Evolutionary conservation across 1,140 invertebrate genomes (phyloP).

Genomic region (Achroia grisella): DNA sequence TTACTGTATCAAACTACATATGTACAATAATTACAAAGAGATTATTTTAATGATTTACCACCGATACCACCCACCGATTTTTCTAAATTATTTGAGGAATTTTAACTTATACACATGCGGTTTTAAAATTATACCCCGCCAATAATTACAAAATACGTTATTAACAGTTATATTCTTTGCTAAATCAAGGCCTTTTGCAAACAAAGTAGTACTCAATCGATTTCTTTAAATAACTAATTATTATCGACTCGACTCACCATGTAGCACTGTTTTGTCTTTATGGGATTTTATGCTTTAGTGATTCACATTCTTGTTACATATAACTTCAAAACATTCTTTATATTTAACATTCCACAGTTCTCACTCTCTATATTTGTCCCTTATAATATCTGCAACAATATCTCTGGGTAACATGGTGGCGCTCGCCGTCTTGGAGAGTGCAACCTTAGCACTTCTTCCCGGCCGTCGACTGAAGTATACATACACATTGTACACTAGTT

Average conservation of each 20-base stretch:
- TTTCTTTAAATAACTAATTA: not conserved
- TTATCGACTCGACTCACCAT: too few relatives aligned
- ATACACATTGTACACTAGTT: slow-evolving; percentile 64
- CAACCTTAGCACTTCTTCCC: slow-evolving; percentile 50
- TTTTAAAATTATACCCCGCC: too few relatives aligned
- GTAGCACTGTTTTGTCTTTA: not conserved
- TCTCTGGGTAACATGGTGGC: slow-evolving; percentile 61
- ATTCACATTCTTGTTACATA: not conserved
- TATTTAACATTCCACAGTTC: not conserved
- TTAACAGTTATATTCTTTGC: not conserved
- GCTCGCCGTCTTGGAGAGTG: slow-evolving; percentile 54
- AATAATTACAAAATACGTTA: too few relatives aligned
- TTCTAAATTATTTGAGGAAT: too few relatives aligned
- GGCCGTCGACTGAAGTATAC: slow-evolving; percentile 60
- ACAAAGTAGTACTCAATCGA: not conserved
- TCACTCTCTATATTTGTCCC: slow-evolving; percentile 51
- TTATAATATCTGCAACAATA: slow-evolving; percentile 59
- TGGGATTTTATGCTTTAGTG: not conserved
- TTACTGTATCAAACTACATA: too few relatives aligned
- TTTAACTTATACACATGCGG: too few relatives aligned
- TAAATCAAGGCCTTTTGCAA: not conserved
- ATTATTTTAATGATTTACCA: too few relatives aligned
- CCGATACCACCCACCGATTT: too few relatives aligned
- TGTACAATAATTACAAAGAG: too few relatives aligned
- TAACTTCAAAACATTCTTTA: not conserved